Percentiles rank a stretch among this genome's conserved stretches.
These are phyloP conservation scores for Mandrillus leucophaeus DNA, from an alignment of 2,113 vertebrate genomes.

Conservation along the genomic window DNA sequence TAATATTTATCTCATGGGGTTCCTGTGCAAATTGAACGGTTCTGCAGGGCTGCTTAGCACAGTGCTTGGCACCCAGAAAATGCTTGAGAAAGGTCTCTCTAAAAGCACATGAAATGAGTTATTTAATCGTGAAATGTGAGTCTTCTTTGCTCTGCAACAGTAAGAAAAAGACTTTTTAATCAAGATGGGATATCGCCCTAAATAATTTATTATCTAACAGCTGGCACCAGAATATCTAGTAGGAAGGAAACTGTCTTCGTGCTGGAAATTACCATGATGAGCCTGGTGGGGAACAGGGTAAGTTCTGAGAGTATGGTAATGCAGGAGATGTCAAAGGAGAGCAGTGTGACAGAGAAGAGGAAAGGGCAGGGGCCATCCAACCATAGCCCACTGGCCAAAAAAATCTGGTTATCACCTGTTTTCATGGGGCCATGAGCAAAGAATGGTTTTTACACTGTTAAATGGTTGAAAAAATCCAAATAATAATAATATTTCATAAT, in stretches of 20 bases:
- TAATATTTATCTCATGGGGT: not conserved
- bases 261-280: not conserved
- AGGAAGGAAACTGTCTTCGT: not conserved
- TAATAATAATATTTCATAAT: not conserved
- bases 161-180: constrained; percentile 10
- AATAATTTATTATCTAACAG: constrained; percentile 29
- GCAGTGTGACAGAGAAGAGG: not conserved
- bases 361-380: not conserved
- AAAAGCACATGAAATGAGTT: not conserved
- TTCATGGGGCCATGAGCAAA: not conserved
- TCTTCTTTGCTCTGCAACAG: not conserved
- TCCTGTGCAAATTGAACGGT: not conserved
- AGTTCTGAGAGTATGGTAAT: not conserved
- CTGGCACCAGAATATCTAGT: not conserved
- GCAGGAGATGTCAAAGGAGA: not conserved
- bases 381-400: not conserved
- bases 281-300: not conserved
- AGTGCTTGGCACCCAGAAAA: not conserved
- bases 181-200: not conserved
- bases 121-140: not conserved
- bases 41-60: not conserved
- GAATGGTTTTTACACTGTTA: not conserved
- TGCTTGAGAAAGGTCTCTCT: not conserved
- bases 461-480: not conserved
- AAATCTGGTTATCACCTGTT: not conserved